Evolutionary conservation across 2,888 invertebrate species (phyloP).

Genomic region (Thecophora atra): DNA sequence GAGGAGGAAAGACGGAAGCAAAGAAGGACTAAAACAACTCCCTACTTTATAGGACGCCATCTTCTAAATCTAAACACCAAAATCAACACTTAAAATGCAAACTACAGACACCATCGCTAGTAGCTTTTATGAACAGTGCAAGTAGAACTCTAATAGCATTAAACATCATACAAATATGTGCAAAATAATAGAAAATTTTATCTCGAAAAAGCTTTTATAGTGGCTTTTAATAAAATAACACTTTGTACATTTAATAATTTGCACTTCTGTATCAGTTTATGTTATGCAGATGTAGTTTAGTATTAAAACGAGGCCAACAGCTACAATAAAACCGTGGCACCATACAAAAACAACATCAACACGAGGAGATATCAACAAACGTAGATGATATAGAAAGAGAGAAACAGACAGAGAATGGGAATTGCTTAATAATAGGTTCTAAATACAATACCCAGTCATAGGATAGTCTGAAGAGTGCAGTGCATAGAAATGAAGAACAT

Average conservation of each 20-base stretch:
- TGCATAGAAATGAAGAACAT: neutral
- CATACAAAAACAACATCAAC: neutral
- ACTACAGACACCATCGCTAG: neutral
- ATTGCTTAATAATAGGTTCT: neutral
- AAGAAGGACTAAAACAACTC: neutral
- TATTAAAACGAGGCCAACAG: constrained; percentile 9
- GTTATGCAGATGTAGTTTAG: constrained; percentile 17
- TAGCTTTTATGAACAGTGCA: neutral
- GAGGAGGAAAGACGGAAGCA: neutral
- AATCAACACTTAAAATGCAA: constrained; percentile 18
- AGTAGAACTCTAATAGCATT: neutral
- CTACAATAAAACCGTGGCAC: neutral
- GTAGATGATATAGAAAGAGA: neutral
- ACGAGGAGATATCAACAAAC: too few species aligned
- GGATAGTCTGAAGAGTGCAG: neutral
- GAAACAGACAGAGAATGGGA: neutral
- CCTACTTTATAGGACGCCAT: neutral
- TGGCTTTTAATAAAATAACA: constrained; percentile 28
- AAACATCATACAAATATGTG: neutral
- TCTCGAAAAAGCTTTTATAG: neutral
- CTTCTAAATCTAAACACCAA: constrained; percentile 28
- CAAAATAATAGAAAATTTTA: constrained; percentile 20
- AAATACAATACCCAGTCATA: neutral
- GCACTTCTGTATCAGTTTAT: constrained; percentile 25
- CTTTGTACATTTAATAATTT: constrained; percentile 29